Evolutionary conservation across 1,140 invertebrate species (phyloP).

Genomic region (Temnothorax nylanderi): DNA sequence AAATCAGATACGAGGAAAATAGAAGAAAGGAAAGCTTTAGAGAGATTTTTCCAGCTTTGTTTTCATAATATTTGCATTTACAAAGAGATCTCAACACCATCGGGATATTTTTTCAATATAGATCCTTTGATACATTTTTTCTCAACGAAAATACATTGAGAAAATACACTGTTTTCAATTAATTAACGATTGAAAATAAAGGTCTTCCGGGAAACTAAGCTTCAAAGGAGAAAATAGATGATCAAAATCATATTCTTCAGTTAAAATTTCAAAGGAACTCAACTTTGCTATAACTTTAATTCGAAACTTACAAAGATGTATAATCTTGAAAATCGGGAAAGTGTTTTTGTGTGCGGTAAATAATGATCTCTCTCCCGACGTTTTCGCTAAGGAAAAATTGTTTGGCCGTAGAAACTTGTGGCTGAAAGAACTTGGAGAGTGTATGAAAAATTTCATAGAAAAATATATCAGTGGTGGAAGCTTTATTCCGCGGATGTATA

Average conservation of each 20-base stretch:
- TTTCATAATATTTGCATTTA: background rate
- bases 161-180: constrained; percentile 2
- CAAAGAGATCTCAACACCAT: background rate
- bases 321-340: constrained; percentile 26
- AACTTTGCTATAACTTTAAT: constrained; percentile 27
- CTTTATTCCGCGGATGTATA: constrained; percentile 25
- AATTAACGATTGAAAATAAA: constrained; percentile 22
- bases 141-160: background rate
- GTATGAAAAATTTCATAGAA: constrained; percentile 8
- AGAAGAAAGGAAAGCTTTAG: too few species aligned
- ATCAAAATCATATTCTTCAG: constrained; percentile 39
- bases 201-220: background rate
- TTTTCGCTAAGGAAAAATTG: constrained; percentile 38
- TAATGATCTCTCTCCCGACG: constrained; percentile 31
- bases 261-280: constrained; percentile 28
- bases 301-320: constrained; percentile 12
- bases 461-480: constrained; percentile 2
- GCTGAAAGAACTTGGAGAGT: background rate
- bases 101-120: background rate
- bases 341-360: constrained; percentile 31
- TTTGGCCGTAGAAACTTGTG: background rate
- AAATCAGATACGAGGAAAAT: background rate
- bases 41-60: background rate
- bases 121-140: background rate
- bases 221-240: constrained; percentile 33